These are phyloP conservation scores for Metalampra italica DNA, from an alignment of 2,888 invertebrate species.

Conservation along the genomic window DNA sequence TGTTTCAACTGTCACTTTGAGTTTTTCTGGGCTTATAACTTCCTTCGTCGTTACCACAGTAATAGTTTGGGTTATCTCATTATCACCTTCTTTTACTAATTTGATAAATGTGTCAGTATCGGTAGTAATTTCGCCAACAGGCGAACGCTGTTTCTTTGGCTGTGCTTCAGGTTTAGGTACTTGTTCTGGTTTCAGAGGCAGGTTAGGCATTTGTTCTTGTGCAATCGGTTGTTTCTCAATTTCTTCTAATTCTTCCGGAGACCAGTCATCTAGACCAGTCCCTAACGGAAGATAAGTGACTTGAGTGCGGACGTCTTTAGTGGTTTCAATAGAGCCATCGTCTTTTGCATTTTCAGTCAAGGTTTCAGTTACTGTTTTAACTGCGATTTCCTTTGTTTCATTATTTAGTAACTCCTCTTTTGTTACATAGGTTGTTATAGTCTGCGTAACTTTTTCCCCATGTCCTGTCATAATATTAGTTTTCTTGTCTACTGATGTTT, in stretches of 20 bases:
- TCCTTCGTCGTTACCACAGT: conserved; percentile 72
- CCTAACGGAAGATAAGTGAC: conserved; percentile 70
- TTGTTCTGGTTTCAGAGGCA: conserved; percentile 32
- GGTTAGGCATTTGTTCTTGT: conserved; percentile 36
- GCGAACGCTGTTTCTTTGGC: conserved; percentile 59
- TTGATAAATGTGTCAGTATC: conserved; percentile 70
- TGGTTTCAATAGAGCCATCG: conserved; percentile 66
- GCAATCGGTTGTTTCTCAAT: conserved; percentile 49
- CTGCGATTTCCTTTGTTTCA: conserved; percentile 59
- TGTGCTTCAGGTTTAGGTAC: conserved; percentile 37
- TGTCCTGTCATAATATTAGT: conserved; percentile 66
- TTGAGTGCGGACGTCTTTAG: conserved; percentile 70
- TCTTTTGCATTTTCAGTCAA: conserved; percentile 61
- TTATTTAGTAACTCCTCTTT: conserved; percentile 65
- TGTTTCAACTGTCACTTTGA: conserved; percentile 69
- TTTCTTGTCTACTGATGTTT: conserved; percentile 68
- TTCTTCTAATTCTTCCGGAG: conserved; percentile 63
- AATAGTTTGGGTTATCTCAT: conserved; percentile 66
- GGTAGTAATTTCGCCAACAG: conserved; percentile 67
- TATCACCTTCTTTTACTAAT: conserved; percentile 61
- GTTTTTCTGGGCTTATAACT: conserved; percentile 69
- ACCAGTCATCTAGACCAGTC: conserved; percentile 65
- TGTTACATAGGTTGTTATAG: conserved; percentile 59
- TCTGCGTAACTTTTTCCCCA: conserved; percentile 65
- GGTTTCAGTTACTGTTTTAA: conserved; percentile 69